Evolutionary conservation across 1,140 invertebrate genomes (phyloP).

Genomic region (Anastrepha obliqua): DNA sequence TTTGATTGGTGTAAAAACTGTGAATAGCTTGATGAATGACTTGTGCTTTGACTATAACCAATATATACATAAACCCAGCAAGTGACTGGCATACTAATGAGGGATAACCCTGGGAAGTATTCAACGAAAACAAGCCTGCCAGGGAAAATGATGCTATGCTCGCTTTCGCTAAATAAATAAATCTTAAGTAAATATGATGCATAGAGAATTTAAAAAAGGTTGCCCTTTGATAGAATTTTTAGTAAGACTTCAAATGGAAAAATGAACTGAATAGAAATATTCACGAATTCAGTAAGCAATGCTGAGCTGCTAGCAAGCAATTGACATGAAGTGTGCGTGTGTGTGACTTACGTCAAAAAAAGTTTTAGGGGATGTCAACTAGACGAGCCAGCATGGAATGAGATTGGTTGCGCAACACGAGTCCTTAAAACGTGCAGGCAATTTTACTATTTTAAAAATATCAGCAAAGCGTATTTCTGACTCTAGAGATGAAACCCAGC

Average conservation of each 20-base stretch:
- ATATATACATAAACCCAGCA: background rate
- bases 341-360: background rate
- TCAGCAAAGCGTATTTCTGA: too few species aligned
- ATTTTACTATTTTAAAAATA: background rate
- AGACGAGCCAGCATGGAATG: background rate
- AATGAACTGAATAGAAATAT: background rate
- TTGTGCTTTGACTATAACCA: background rate
- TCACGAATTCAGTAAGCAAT: background rate
- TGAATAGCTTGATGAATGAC: background rate
- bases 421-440: background rate
- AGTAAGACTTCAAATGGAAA: background rate
- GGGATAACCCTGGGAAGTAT: background rate
- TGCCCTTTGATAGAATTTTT: background rate
- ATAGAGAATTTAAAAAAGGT: background rate
- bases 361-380: background rate
- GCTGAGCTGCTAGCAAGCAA: background rate
- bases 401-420: background rate
- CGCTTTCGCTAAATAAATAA: background rate
- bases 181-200: too few species aligned
- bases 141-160: background rate
- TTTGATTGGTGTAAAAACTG: background rate
- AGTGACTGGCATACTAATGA: slow-evolving; percentile 24
- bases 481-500: too few species aligned
- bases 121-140: background rate
- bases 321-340: background rate